These are phyloP conservation scores for Ditula angustiorana DNA, from an alignment of 2,888 invertebrate genomes.

Conservation along the genomic window DNA sequence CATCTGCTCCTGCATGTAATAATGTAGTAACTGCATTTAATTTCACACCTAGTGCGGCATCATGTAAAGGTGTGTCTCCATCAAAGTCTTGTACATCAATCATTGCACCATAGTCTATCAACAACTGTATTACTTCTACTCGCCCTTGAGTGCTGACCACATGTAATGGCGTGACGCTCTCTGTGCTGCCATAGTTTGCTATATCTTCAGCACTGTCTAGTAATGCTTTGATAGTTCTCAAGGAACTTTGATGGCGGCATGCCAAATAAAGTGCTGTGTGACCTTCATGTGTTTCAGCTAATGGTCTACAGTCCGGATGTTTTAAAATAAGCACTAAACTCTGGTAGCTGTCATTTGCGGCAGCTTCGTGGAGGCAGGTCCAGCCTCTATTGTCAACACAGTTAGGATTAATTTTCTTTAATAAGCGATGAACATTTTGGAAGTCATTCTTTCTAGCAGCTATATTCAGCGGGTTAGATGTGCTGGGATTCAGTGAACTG, in stretches of 20 bases:
- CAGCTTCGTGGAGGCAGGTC: constrained; percentile 83
- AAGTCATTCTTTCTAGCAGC: constrained; percentile 76
- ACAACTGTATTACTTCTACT: constrained; percentile 66
- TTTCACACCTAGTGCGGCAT: constrained; percentile 66
- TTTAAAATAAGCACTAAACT: constrained; percentile 68
- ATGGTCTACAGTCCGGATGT: constrained; percentile 62
- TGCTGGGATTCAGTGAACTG: constrained; percentile 79
- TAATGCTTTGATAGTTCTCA: constrained; percentile 65
- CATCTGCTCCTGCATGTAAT: constrained; percentile 74
- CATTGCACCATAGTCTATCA: constrained; percentile 72
- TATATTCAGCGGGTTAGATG: constrained; percentile 75
- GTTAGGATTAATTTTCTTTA: constrained; percentile 77
- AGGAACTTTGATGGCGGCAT: constrained; percentile 65
- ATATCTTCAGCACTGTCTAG: constrained; percentile 69
- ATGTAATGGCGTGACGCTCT: constrained; percentile 78
- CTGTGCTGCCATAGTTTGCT: constrained; percentile 75
- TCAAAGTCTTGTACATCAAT: constrained; percentile 78
- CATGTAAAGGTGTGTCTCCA: constrained; percentile 80
- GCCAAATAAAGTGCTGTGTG: constrained; percentile 80
- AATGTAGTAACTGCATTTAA: constrained; percentile 63
- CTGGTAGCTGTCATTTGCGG: constrained; percentile 71
- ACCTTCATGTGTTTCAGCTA: constrained; percentile 78
- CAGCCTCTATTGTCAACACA: constrained; percentile 82
- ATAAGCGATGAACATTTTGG: constrained; percentile 60
- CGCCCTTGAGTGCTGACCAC: constrained; percentile 71